A percentile compares a stretch with the other conserved stretches of the same genome.
Evolutionary conservation across 2,797 vertebrate genomes (phyloP).

Genomic region (Momotus momota): DNA sequence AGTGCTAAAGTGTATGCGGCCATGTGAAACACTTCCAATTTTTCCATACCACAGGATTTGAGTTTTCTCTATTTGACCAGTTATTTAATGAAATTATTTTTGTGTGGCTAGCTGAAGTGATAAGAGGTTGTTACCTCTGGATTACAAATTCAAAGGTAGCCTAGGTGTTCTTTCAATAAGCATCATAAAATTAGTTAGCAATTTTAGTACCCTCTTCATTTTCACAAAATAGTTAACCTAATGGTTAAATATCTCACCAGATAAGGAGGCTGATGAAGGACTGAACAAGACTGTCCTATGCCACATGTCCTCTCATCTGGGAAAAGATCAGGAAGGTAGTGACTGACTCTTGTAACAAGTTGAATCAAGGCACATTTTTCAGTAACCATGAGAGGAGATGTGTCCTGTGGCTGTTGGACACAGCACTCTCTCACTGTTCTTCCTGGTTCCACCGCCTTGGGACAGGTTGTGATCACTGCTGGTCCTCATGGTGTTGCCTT

Average conservation of each 20-base stretch:
- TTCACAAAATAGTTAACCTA: background rate
- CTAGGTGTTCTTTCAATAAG: background rate
- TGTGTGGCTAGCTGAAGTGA: background rate
- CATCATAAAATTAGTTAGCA: background rate
- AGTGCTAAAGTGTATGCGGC: background rate
- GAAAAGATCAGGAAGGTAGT: background rate
- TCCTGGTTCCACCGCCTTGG: background rate
- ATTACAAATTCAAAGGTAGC: background rate
- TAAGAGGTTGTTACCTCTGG: background rate
- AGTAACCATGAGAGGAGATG: fast-evolving
- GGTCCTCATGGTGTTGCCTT: fast-evolving
- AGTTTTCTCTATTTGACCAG: background rate
- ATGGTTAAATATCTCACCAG: background rate
- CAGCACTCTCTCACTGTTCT: background rate
- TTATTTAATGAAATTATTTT: background rate
- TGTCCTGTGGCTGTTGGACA: fast-evolving
- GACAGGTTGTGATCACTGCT: fast-evolving
- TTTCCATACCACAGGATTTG: background rate
- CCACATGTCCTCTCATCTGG: background rate
- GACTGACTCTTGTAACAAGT: background rate
- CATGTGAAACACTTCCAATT: background rate
- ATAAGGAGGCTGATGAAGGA: background rate
- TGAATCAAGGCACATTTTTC: background rate
- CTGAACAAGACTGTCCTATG: background rate
- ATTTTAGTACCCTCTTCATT: background rate